phyloP scores from a whole-genome alignment of 2,888 invertebrate genomes.

The Tryphoninae sp. region DNA sequence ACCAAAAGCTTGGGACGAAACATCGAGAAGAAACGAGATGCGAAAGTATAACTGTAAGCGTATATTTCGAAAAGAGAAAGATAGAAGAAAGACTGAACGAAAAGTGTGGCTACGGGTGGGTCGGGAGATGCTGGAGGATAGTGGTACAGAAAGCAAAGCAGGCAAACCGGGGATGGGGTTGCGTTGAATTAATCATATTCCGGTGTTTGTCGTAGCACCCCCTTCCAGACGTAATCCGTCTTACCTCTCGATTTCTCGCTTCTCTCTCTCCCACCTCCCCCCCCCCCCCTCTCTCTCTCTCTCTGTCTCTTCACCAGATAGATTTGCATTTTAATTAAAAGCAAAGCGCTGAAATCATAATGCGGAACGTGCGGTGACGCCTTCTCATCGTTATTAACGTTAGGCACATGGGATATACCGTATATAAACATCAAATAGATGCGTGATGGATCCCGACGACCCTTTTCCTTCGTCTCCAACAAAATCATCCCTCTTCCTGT shows the following conservation, averaged over 20 bases:
- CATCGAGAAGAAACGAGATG: slow-evolving; percentile 30
- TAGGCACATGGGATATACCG: slow-evolving; percentile 61
- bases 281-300: slow-evolving; percentile 67
- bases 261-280: slow-evolving; percentile 61
- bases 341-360: slow-evolving; percentile 86
- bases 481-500: slow-evolving; percentile 40
- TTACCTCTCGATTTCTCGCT: slow-evolving; percentile 79
- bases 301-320: slow-evolving; percentile 72
- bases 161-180: slow-evolving; percentile 76
- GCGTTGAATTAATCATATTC: slow-evolving; percentile 81
- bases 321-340: slow-evolving; percentile 86
- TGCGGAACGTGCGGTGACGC: slow-evolving; percentile 81
- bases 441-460: slow-evolving; percentile 45
- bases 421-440: slow-evolving; percentile 64
- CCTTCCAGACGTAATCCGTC: slow-evolving; percentile 80
- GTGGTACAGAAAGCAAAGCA: slow-evolving; percentile 63
- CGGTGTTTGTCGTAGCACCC: slow-evolving; percentile 80
- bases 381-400: slow-evolving; percentile 70
- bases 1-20: slow-evolving; percentile 5
- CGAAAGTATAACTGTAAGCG: slow-evolving; percentile 28
- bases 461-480: slow-evolving; percentile 43
- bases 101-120: slow-evolving; percentile 59
- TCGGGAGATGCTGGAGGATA: slow-evolving; percentile 57
- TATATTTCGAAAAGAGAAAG: slow-evolving; percentile 21
- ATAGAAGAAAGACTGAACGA: slow-evolving; percentile 9